Base-by-base conservation (phyloP, 2,888 invertebrate genomes). In the Dilophus febrilis region DNA sequence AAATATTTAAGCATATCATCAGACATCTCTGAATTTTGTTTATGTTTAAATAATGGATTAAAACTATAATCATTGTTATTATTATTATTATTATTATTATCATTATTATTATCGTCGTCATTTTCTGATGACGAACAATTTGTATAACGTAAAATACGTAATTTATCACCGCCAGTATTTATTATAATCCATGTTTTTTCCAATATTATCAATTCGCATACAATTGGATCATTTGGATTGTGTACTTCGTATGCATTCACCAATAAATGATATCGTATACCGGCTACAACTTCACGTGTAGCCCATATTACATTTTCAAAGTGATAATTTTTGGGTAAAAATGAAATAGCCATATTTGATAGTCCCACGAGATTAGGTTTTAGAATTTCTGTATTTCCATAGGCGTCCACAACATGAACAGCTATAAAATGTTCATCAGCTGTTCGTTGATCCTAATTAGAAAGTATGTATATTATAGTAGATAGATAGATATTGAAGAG, bases 171-270 rank as follows among this genome's bases (percentile, higher is more conserved):
- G 55, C 66, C 65, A 12, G 65, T 53, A 12, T 65, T 53, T 39
- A 67, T 61, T 51, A 64, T 65, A 19, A 72, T 53, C 77, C 79
- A 78, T 2, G 75, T 74, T 50, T 74, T 72, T 53, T 78, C 74
- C 41, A 75, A 56, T 49, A 75, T 68, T 16, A 70, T 66, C 44
- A 80, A 56, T 47, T 70, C 68, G 53, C 80, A 81, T 7, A 65
- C 46, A 12, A 55, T 47, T 16, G 58, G 58, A 38, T 56, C 49
- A 41, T 4, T 22, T 22, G 22, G 22, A 22, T 22, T 22, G 8
- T 55, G 53, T 8, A 53, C 55, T 39, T 60, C 54, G 14, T 54
- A 42, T 1, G 59, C 56, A 46, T 57, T 57, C 12, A 61, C 38
- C 3, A 56, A 31, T 30, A 62, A 54, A 44, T 61, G 58, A 44